These are phyloP conservation scores for Pollenia labialis DNA, from an alignment of 2,888 invertebrate species.

Conservation along the genomic window DNA sequence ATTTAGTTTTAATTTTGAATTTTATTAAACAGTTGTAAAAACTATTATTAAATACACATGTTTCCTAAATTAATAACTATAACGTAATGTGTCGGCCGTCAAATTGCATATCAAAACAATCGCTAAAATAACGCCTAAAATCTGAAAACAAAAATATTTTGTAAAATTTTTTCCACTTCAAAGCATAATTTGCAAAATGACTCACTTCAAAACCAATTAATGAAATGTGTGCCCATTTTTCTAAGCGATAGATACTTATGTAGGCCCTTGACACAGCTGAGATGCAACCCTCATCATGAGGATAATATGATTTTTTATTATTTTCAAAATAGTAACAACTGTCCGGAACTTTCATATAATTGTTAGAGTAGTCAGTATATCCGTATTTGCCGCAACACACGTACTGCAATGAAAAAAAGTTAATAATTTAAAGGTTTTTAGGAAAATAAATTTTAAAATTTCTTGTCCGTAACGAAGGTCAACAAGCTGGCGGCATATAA, in stretches of 20 bases:
- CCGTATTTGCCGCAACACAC: slow-evolving; percentile 79
- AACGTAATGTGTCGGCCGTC: slow-evolving; percentile 78
- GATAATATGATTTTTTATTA: slow-evolving; percentile 73
- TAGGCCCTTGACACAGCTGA: slow-evolving; percentile 76
- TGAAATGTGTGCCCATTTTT: slow-evolving; percentile 77
- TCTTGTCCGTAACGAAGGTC: no score
- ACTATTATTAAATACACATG: slow-evolving; percentile 17
- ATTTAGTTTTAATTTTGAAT: no score
- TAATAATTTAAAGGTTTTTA: no score
- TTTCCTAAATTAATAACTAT: slow-evolving; percentile 76
- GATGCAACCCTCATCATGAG: slow-evolving; percentile 77
- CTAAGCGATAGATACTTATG: slow-evolving; percentile 76
- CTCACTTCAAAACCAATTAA: slow-evolving; percentile 79
- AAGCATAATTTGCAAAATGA: no score
- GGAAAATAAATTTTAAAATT: no score
- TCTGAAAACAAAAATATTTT: slow-evolving; percentile 71
- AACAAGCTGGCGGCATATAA: no score
- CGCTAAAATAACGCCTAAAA: slow-evolving; percentile 77
- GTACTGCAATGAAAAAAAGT: slow-evolving; percentile 74
- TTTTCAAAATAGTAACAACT: slow-evolving; percentile 77
- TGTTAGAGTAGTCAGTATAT: slow-evolving; percentile 76
- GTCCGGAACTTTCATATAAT: slow-evolving; percentile 74
- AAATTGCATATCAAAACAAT: slow-evolving; percentile 78
- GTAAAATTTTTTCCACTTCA: neutral
- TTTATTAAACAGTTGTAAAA: neutral